Evolutionary conservation across 2,797 vertebrate species (phyloP).

Genomic region (Ammospiza maritima): DNA sequence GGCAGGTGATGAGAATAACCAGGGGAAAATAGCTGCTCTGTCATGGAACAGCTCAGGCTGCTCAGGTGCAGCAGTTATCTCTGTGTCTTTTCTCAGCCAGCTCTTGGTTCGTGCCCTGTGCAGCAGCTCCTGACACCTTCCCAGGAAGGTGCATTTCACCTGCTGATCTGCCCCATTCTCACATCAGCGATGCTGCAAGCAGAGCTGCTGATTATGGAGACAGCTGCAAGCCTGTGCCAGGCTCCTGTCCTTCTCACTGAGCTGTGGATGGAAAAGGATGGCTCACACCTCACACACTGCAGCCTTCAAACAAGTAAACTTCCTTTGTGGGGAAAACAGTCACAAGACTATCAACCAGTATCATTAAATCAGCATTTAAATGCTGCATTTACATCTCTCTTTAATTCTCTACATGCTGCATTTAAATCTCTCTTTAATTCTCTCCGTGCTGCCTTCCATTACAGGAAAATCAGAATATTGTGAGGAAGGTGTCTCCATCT

Average conservation of each 20-base stretch:
- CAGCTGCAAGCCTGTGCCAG: not conserved
- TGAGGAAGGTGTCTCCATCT: fast-evolving
- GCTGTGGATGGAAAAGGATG: not conserved
- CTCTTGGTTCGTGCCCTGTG: not conserved
- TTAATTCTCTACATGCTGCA: too few relatives aligned
- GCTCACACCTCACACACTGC: not conserved
- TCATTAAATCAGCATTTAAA: not conserved
- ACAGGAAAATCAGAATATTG: not conserved
- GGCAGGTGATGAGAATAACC: not conserved
- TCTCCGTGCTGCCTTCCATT: not conserved
- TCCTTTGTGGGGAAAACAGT: not conserved
- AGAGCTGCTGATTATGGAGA: not conserved
- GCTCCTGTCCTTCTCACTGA: not conserved
- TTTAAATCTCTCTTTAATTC: not conserved
- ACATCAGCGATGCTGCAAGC: not conserved
- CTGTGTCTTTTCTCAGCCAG: constrained; percentile 23
- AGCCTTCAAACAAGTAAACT: not conserved
- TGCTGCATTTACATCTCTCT: too few relatives aligned
- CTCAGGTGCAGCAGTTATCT: not conserved
- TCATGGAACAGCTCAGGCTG: not conserved
- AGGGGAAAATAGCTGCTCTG: not conserved
- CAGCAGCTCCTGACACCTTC: not conserved
- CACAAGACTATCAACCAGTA: not conserved
- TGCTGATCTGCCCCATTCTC: not conserved
- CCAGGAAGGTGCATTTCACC: not conserved